Percentiles rank a stretch among this genome's conserved stretches.
These are phyloP conservation scores for Shargacucullia verbasci DNA, from an alignment of 2,888 invertebrate genomes.

Conservation along the genomic window DNA sequence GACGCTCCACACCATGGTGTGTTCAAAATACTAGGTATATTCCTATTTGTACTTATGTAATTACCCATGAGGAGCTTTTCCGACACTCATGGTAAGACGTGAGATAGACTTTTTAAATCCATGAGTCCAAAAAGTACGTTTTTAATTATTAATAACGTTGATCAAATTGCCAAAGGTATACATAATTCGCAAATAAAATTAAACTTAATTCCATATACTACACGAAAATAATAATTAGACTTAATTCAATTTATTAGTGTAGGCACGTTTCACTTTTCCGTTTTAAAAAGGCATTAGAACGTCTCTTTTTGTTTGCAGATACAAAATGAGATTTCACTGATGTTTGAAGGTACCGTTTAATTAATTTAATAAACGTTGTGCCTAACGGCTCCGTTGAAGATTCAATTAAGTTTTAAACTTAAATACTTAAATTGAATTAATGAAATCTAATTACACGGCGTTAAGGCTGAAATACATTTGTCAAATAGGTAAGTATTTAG, in stretches of 20 bases:
- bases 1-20: too few species aligned
- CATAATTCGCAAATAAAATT: background rate
- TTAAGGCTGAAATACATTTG: conserved; percentile 45
- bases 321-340: conserved; percentile 56
- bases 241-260: conserved; percentile 35
- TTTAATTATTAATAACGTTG: too few species aligned
- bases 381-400: conserved; percentile 49
- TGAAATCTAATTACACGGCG: conserved; percentile 50
- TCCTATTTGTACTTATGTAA: too few species aligned
- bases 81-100: too few species aligned
- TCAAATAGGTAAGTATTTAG: conserved; percentile 24
- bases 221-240: conserved; percentile 30
- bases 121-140: too few species aligned
- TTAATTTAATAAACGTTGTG: conserved; percentile 60
- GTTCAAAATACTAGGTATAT: too few species aligned
- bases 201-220: background rate
- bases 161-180: too few species aligned
- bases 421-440: conserved; percentile 57
- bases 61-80: too few species aligned
- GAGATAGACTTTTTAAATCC: too few species aligned
- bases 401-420: conserved; percentile 60
- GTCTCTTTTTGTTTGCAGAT: conserved; percentile 48
- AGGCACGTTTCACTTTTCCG: conserved; percentile 31
- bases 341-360: conserved; percentile 57
- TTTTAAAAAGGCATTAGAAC: conserved; percentile 35